A percentile compares a stretch with the other conserved stretches of the same genome.
Conservation (phyloP, 2,113 vertebrate genomes). For the Hemiprocne comata region DNA sequence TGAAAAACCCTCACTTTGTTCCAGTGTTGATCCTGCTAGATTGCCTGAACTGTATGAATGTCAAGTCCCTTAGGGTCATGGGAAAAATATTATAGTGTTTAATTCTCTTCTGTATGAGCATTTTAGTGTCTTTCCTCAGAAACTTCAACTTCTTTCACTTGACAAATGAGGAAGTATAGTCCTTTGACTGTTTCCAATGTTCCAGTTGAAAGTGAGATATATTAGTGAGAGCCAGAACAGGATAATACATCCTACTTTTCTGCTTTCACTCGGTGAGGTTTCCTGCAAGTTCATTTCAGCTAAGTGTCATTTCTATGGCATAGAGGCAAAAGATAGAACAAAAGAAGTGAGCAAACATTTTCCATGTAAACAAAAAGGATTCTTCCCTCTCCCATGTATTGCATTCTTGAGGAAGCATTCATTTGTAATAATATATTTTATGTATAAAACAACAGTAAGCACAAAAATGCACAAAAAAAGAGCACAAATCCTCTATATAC, state of each 20-base stretch:
- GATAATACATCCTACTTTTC: background rate
- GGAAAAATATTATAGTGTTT: background rate
- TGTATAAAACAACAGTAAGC: background rate
- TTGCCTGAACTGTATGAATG: background rate
- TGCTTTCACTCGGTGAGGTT: background rate
- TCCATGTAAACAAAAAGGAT: background rate
- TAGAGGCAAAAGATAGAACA: background rate
- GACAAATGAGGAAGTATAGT: background rate
- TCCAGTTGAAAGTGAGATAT: background rate
- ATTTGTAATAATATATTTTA: background rate
- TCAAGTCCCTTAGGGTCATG: background rate
- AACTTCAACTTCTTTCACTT: background rate
- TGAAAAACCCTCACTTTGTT: too few relatives aligned
- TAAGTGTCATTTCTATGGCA: too few relatives aligned
- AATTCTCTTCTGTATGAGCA: background rate
- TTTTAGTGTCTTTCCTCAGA: background rate
- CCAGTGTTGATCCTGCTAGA: background rate
- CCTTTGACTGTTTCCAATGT: background rate
- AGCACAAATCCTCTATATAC: too few relatives aligned
- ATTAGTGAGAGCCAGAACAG: background rate
- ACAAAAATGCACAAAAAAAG: background rate
- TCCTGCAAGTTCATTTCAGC: background rate
- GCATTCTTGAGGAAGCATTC: background rate
- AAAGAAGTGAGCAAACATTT: background rate
- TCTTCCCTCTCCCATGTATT: background rate